Percentiles rank a stretch among this genome's conserved stretches.
Conservation (phyloP, 2,797 vertebrate genomes). For the Molothrus aeneus region DNA sequence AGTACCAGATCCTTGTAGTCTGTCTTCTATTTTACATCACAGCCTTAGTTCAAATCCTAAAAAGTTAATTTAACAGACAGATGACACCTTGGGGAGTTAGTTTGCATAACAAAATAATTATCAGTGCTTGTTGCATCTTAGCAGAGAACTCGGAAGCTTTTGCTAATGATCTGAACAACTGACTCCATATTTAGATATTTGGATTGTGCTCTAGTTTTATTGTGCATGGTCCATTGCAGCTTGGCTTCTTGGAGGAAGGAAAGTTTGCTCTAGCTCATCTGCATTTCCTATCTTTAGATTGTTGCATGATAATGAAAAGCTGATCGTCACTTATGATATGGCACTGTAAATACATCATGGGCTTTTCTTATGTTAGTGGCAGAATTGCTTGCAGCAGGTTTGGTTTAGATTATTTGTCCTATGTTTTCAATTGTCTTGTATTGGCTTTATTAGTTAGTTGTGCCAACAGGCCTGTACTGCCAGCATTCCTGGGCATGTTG, state of each 20-base stretch:
- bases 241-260: neutral
- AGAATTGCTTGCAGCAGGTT: neutral
- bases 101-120: constrained; percentile 43
- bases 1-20: neutral
- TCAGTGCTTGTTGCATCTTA: neutral
- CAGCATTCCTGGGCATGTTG: neutral
- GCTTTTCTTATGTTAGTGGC: neutral
- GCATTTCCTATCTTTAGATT: neutral
- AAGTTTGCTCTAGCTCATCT: neutral
- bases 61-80: neutral
- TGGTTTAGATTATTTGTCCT: neutral
- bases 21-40: neutral
- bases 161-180: neutral
- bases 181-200: neutral
- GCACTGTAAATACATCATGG: neutral
- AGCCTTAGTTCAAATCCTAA: neutral
- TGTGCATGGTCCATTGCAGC: neutral
- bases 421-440: neutral
- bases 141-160: neutral
- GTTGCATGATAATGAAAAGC: neutral
- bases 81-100: constrained; percentile 11
- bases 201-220: neutral
- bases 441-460: neutral
- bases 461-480: neutral
- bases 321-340: neutral